Evolutionary conservation across 2,797 vertebrate species (phyloP), one percentile per base, ranked within the genome.

Genomic region (Ceryle rudis): DNA sequence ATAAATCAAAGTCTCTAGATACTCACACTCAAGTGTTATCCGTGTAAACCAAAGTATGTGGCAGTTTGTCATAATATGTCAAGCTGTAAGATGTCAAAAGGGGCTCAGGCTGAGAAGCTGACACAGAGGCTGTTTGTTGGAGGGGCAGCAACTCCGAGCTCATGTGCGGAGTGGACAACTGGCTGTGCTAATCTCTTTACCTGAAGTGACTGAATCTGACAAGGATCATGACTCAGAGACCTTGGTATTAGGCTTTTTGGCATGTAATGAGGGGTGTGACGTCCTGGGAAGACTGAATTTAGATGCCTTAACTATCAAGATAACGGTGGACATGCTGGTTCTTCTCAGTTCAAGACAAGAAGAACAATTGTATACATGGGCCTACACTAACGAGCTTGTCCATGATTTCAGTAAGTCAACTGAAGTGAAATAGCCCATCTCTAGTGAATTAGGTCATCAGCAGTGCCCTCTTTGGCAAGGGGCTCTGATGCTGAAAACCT

Each of bases 61-160:
- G 28, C 57, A 42, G 28, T 49, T 61, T 86, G 62, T 31, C 19
- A 2, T 21, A 14, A 13, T 26, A 29, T 5, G 1, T 39, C 2
- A 5, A 64, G 65, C 52, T 26, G 61, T 10, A 35, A 5, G 1
- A 0, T 2, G 26, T 14, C 58, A 23, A 11, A n/a, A 0, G 3
- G 39, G 44, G 47, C 21, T n/a, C 52, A 47, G n/a, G 61, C 69
- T 3, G 21, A 78, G 60, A 39, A 80, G 87, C 55, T 62, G 75
- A 29, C 55, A 42, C 60, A 4, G 11, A 0, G 4, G 17, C 52
- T 55, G 57, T 29, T 46, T 22, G 33, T 6, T 4, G 23, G 61
- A 81, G 80, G n/a, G 41, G 51, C 11, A 0, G 31, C 37, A 64
- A 79, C 54, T 62, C 65, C 58, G 69, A 42, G 55, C 69, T 80